Evolutionary conservation across 2,888 invertebrate species (phyloP).

Genomic region (Ormia ochracea): DNA sequence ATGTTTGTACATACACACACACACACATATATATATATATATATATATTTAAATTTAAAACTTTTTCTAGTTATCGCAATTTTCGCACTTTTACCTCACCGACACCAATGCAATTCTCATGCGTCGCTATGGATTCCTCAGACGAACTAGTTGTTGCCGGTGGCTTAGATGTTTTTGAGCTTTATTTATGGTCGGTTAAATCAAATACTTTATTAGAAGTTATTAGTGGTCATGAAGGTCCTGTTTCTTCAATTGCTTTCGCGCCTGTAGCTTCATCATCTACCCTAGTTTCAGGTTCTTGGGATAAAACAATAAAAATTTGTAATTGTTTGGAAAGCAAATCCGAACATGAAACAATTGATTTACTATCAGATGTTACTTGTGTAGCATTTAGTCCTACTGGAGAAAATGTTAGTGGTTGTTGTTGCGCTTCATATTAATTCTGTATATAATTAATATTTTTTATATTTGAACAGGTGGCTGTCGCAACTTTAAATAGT

Average conservation of each 20-base stretch:
- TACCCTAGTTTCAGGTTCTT: conserved; percentile 90
- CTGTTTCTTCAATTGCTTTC: conserved; percentile 90
- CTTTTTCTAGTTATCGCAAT: conserved; percentile 97
- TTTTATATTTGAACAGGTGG: conserved; percentile 79
- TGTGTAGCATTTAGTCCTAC: conserved; percentile 92
- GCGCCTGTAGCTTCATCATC: conserved; percentile 85
- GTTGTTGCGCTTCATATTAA: not conserved
- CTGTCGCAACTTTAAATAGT: conserved; percentile 93
- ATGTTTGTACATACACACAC: conserved; percentile 48
- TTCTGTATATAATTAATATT: not conserved
- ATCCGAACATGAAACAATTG: conserved; percentile 88
- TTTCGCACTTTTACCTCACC: conserved; percentile 97
- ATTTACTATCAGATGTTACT: conserved; percentile 87
- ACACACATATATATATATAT: no score
- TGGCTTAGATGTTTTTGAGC: conserved; percentile 95
- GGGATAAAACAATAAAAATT: conserved; percentile 94
- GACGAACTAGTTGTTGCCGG: conserved; percentile 97
- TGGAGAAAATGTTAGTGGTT: conserved; percentile 83
- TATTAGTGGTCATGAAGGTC: conserved; percentile 94
- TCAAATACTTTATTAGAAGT: conserved; percentile 93
- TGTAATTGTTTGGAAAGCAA: conserved; percentile 94
- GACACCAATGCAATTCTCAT: conserved; percentile 92
- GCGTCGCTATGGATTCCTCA: conserved; percentile 90
- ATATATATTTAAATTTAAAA: no score
- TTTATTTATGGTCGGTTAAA: conserved; percentile 97